Evolutionary conservation across 2,797 vertebrate species (phyloP).

Genomic region (Trachops cirrhosus): DNA sequence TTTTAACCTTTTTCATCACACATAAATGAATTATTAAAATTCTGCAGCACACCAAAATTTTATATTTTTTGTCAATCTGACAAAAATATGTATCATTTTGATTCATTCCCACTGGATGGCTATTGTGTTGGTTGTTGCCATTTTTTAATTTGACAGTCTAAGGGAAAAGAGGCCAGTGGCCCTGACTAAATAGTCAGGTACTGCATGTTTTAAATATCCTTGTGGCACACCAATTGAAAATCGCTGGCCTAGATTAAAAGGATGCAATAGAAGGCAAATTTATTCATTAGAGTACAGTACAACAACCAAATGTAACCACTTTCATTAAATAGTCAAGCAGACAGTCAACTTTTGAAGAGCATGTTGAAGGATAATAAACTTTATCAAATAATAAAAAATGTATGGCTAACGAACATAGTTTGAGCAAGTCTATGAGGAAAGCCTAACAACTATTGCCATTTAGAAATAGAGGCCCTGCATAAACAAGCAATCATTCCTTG

Average conservation of each 20-base stretch:
- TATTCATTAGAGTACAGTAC: neutral
- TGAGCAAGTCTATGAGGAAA: neutral
- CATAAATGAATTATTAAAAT: neutral
- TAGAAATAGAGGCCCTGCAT: neutral
- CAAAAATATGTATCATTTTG: neutral
- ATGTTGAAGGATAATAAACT: neutral
- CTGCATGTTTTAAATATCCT: neutral
- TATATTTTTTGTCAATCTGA: neutral
- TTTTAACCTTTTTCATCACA: neutral
- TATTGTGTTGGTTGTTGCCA: neutral
- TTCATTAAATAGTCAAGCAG: neutral
- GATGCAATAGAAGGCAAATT: neutral
- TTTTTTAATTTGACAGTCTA: neutral
- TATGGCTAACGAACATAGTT: neutral
- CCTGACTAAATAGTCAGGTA: neutral
- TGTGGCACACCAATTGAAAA: neutral
- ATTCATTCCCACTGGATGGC: neutral
- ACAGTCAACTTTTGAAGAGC: neutral
- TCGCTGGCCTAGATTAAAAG: neutral
- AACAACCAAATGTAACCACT: neutral
- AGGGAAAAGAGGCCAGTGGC: neutral
- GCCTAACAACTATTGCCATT: neutral
- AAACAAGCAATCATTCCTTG: neutral
- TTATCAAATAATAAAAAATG: neutral
- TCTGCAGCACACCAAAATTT: neutral